Base-by-base conservation (phyloP, 2,888 invertebrate species). In the Dolichomitus sp. region DNA sequence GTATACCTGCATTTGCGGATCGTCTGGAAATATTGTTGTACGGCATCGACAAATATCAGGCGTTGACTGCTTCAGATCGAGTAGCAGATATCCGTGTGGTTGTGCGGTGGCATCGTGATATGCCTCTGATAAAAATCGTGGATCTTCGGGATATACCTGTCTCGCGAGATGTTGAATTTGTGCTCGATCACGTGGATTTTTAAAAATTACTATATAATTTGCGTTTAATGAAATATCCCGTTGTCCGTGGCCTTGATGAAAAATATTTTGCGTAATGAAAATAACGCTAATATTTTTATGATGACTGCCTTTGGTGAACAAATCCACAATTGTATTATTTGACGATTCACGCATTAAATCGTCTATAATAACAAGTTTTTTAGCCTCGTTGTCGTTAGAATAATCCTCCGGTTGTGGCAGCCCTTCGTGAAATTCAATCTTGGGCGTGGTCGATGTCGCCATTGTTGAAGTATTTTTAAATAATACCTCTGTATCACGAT, bases 191-290 rank as follows among this genome's bases (percentile, higher is more conserved):
- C 23, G 23, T 23, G 23, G 23, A 23, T 23, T 23, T 23, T 23
- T 23, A 23, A 23, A 23, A 3, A 33, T 33, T 4, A 33, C 33
- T 3, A 33, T 33, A 33, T 33, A 33, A 33, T 33, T 33, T 2
- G 4, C 33, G 6, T 33, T 33, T 33, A 33, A 33, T 3, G 33
- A 33, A 33, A 33, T 33, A 33, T 42, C 42, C 11, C 42, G 84
- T 77, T 4, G 77, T 57, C 14, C 73, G 69, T 63, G 61, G 5
- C 70, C 78, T 17, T 78, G 63, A 12, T 80, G 66, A 48, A 79
- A 79, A 37, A 77, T 23, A 69, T 76, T 68, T 65, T 65, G 75
- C 11, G 63, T 23, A 1, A 23, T 23, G 23, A 23, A 23, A 23
- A 23, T 23, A 23, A 23, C 23, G 2, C 23, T 23, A 23, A 23